These are phyloP conservation scores for Heliothis subflexa DNA, from an alignment of 1,140 invertebrate species.

Conservation along the genomic window DNA sequence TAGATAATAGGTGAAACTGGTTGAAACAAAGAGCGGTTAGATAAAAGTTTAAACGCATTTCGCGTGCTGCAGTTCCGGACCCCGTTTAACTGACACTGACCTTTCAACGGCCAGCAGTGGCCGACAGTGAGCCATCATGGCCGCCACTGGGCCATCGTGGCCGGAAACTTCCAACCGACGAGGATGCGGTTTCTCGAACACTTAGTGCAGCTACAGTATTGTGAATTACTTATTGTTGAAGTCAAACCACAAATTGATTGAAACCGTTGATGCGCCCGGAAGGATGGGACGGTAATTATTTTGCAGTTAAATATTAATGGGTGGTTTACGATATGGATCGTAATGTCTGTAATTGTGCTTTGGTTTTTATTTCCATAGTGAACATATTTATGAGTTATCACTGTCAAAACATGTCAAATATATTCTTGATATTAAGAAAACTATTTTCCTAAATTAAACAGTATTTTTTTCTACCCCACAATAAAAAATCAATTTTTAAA, in stretches of 20 bases:
- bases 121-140: neutral
- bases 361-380: no score
- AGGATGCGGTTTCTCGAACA: constrained; percentile 39
- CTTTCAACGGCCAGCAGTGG: neutral
- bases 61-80: neutral
- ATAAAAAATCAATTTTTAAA: neutral
- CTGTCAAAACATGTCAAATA: no score
- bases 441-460: no score
- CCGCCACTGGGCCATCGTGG: constrained; percentile 2
- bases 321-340: neutral
- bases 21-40: neutral
- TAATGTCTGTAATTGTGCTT: no score
- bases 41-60: neutral
- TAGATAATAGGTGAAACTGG: neutral
- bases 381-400: no score
- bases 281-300: constrained; percentile 8
- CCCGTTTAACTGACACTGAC: constrained; percentile 2
- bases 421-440: no score
- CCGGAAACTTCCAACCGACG: constrained; percentile 7
- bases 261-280: constrained; percentile 15
- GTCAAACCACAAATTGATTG: constrained; percentile 36
- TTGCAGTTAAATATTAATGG: neutral
- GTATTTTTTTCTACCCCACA: no score
- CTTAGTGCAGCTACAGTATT: neutral
- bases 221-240: constrained; percentile 12